Evolutionary conservation across 2,113 vertebrate species (phyloP).

Genomic region (Paramisgurnus dabryanus): DNA sequence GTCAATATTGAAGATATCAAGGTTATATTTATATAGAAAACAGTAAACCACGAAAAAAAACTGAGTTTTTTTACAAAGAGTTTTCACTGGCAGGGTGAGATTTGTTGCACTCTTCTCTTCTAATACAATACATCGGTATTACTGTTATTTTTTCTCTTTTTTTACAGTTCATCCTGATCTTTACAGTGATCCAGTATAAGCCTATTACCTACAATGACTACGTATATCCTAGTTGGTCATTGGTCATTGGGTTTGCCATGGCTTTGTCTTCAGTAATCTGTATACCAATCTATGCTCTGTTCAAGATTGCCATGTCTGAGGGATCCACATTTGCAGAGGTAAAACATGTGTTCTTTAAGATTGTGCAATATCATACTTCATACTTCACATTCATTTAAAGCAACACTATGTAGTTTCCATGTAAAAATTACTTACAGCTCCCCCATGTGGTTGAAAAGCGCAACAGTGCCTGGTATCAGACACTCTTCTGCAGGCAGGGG

Average conservation of each 20-base stretch:
- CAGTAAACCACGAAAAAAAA: too few relatives aligned
- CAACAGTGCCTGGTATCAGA: too few relatives aligned
- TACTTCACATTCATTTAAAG: too few relatives aligned
- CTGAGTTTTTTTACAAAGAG: too few relatives aligned
- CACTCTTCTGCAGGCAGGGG: too few relatives aligned
- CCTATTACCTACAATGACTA: conserved; percentile 96
- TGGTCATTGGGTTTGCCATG: conserved; percentile 92
- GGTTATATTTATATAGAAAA: background rate
- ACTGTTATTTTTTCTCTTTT: background rate
- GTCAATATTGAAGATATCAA: background rate
- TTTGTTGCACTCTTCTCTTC: too few relatives aligned
- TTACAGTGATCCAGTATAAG: conserved; percentile 97
- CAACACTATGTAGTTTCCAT: too few relatives aligned
- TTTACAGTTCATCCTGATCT: conserved; percentile 92
- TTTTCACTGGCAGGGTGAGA: too few relatives aligned
- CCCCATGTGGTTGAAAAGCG: too few relatives aligned
- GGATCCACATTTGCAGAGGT: conserved; percentile 93
- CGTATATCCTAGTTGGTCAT: conserved; percentile 89
- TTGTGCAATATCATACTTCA: too few relatives aligned
- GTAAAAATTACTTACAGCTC: too few relatives aligned
- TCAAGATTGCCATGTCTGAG: conserved; percentile 84
- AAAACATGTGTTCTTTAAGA: conserved; percentile 8
- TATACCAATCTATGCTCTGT: conserved; percentile 91
- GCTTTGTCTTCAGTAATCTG: conserved; percentile 94
- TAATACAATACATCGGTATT: too few relatives aligned